Conservation (phyloP, 2,888 invertebrate genomes). For the Uropetala carovei region DNA sequence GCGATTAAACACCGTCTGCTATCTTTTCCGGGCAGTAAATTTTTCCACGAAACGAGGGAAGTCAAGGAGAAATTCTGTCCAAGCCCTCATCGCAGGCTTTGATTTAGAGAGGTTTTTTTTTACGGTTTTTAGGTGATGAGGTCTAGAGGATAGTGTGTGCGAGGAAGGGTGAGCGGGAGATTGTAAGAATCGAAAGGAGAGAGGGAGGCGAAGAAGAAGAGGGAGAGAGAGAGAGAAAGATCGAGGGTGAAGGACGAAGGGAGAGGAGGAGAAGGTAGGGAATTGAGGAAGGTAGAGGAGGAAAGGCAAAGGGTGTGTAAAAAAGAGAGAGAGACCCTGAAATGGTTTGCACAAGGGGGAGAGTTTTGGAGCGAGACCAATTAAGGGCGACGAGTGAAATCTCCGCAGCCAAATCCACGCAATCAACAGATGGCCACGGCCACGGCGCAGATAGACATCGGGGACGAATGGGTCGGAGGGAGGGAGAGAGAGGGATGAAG, state of each 20-base stretch:
- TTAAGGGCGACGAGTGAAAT: background rate
- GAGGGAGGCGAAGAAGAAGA: background rate
- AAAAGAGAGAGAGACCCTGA: background rate
- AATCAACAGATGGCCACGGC: conserved; percentile 49
- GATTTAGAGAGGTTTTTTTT: conserved; percentile 1
- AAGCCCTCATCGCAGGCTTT: background rate
- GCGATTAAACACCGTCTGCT: conserved; percentile 17
- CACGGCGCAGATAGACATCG: background rate
- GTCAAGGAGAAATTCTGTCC: background rate
- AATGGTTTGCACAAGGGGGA: background rate
- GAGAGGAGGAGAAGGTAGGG: too few species aligned
- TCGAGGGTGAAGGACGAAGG: too few species aligned
- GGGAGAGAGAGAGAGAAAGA: background rate
- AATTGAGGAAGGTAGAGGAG: too few species aligned
- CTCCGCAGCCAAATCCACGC: conserved; percentile 24
- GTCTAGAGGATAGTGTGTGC: background rate
- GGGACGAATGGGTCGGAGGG: background rate
- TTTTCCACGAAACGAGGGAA: background rate
- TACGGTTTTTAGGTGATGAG: background rate
- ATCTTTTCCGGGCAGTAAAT: background rate
- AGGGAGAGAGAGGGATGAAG: background rate
- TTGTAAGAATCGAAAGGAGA: background rate
- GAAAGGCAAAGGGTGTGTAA: background rate
- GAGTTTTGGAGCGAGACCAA: background rate
- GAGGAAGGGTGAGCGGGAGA: background rate